A percentile compares a stretch with the other conserved stretches of the same genome.
Evolutionary conservation across 2,113 vertebrate species (phyloP).

Genomic region (Anoplopoma fimbria): DNA sequence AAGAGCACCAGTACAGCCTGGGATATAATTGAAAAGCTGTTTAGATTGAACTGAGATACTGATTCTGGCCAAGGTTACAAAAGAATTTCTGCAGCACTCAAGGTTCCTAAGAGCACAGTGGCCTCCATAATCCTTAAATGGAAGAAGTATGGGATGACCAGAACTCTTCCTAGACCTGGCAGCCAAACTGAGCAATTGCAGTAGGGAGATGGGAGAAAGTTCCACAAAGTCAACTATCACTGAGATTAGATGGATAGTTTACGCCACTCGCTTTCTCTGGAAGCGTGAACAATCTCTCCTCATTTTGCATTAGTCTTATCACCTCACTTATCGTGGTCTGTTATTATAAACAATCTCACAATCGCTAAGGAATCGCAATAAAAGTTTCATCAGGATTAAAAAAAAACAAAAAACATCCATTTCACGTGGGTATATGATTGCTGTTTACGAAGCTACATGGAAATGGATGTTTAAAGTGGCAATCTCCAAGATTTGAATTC

Average conservation of each 20-base stretch:
- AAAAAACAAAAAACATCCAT: not conserved
- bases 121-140: too few species aligned
- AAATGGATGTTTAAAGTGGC: not conserved
- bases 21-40: conserved; percentile 16
- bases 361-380: not conserved
- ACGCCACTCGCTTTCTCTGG: not conserved
- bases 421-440: not conserved
- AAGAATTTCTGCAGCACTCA: too few species aligned
- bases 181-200: too few species aligned
- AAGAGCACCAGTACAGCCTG: not conserved
- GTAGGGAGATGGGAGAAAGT: too few species aligned
- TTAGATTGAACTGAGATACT: too few species aligned
- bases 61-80: too few species aligned
- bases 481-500: not conserved
- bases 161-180: too few species aligned
- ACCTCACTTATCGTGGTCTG: conserved; percentile 7
- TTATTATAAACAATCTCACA: conserved; percentile 10
- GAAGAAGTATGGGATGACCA: too few species aligned
- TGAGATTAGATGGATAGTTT: not conserved
- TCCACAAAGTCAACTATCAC: too few species aligned
- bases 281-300: conserved; percentile 35
- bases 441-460: not conserved
- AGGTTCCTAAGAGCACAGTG: too few species aligned
- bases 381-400: not conserved
- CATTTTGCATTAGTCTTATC: conserved; percentile 18